These are phyloP conservation scores for Microchirus variegatus DNA, from an alignment of 2,797 vertebrate genomes.

Conservation along the genomic window DNA sequence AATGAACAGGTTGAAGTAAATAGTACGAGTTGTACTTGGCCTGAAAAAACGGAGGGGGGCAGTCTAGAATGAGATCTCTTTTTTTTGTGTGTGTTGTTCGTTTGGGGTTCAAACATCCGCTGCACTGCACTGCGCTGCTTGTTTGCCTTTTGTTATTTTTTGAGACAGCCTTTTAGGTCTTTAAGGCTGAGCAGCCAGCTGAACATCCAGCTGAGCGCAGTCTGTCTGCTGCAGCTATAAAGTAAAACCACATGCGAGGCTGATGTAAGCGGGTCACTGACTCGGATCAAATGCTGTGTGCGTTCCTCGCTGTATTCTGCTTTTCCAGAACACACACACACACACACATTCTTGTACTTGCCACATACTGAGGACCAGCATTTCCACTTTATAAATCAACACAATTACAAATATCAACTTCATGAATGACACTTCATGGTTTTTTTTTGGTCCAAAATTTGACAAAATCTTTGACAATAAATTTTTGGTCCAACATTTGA, in stretches of 20 bases:
- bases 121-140: too few relatives aligned
- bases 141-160: conserved; percentile 2
- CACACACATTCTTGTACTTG: background rate
- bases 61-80: conserved; percentile 1
- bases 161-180: conserved; percentile 7
- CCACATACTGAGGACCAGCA: too few relatives aligned
- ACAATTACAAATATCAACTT: too few relatives aligned
- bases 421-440: too few relatives aligned
- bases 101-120: conserved; percentile 20
- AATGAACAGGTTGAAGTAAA: conserved; percentile 56
- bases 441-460: too few relatives aligned
- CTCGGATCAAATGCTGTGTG: background rate
- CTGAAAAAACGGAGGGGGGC: conserved; percentile 20
- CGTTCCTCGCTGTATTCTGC: background rate
- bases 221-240: background rate
- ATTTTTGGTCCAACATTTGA: too few relatives aligned
- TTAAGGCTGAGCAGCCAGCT: background rate
- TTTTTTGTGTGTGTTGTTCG: background rate
- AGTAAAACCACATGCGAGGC: conserved; percentile 3
- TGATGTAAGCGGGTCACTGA: conserved; percentile 1
- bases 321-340: background rate
- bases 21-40: conserved; percentile 29
- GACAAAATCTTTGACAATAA: too few relatives aligned
- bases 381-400: too few relatives aligned
- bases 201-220: conserved; percentile 10